phyloP scores from a whole-genome alignment of 2,888 invertebrate species.

The Megaustenia siamemsis region DNA sequence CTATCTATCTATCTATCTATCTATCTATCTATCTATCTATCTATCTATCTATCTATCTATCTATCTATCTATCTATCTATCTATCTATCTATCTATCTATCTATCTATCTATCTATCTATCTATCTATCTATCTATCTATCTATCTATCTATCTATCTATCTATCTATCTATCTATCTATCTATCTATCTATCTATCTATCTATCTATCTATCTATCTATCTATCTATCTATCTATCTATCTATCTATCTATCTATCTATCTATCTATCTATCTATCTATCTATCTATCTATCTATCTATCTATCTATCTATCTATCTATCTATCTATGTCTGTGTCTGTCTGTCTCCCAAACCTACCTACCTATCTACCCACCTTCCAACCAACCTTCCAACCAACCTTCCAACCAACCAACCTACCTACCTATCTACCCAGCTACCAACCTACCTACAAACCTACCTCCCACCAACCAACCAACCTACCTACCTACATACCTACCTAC shows the following conservation, averaged over 20 bases:
- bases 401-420: too few relatives aligned
- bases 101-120: constrained; percentile 13
- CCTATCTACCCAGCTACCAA: too few relatives aligned
- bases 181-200: background rate
- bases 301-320: constrained; percentile 31
- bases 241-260: constrained; percentile 28
- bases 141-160: constrained; percentile 15
- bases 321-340: background rate
- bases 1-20: constrained; percentile 21
- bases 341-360: too few relatives aligned
- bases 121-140: constrained; percentile 2
- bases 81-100: constrained; percentile 19
- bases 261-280: constrained; percentile 31
- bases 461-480: too few relatives aligned
- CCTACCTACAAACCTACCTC: too few relatives aligned
- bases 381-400: too few relatives aligned
- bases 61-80: constrained; percentile 29
- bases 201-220: background rate
- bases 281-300: constrained; percentile 31
- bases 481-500: too few relatives aligned
- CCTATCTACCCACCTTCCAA: too few relatives aligned
- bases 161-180: constrained; percentile 1
- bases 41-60: constrained; percentile 25
- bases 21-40: constrained; percentile 23
- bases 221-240: constrained; percentile 21